phyloP scores from a whole-genome alignment of 1,140 invertebrate species.

The Mycetomoellerius zeteki region DNA sequence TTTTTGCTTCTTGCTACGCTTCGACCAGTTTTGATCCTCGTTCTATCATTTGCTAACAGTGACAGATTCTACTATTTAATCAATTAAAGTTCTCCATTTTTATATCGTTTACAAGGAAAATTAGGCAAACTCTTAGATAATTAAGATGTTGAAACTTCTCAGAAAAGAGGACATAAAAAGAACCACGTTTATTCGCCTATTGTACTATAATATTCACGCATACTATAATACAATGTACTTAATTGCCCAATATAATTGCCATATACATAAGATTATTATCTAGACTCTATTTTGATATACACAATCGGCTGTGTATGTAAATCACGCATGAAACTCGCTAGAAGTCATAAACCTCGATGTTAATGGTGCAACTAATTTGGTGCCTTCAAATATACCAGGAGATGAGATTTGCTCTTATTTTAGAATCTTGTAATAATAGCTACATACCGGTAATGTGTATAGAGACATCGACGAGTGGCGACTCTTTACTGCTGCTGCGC shows the following conservation, averaged over 20 bases:
- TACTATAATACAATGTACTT: background rate
- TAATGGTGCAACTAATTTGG: constrained; percentile 17
- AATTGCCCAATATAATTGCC: background rate
- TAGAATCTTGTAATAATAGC: background rate
- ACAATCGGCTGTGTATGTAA: background rate
- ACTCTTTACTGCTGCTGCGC: constrained; percentile 6
- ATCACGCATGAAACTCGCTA: background rate
- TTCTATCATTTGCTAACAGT: constrained; percentile 36
- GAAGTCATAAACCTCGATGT: constrained; percentile 21
- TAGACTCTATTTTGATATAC: background rate
- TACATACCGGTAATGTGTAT: background rate
- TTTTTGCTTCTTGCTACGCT: constrained; percentile 59
- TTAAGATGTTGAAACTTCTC: background rate
- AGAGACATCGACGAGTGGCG: constrained; percentile 67
- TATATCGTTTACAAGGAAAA: background rate
- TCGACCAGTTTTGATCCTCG: constrained; percentile 48
- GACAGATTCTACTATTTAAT: background rate
- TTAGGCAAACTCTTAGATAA: background rate
- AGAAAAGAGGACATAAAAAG: background rate
- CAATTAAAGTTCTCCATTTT: background rate
- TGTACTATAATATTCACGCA: background rate
- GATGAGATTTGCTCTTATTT: background rate
- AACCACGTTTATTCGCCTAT: background rate
- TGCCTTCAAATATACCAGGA: background rate
- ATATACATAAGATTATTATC: constrained; percentile 5